These are phyloP conservation scores for Candidula unifasciata DNA, from an alignment of 2,888 invertebrate species.

Conservation along the genomic window DNA sequence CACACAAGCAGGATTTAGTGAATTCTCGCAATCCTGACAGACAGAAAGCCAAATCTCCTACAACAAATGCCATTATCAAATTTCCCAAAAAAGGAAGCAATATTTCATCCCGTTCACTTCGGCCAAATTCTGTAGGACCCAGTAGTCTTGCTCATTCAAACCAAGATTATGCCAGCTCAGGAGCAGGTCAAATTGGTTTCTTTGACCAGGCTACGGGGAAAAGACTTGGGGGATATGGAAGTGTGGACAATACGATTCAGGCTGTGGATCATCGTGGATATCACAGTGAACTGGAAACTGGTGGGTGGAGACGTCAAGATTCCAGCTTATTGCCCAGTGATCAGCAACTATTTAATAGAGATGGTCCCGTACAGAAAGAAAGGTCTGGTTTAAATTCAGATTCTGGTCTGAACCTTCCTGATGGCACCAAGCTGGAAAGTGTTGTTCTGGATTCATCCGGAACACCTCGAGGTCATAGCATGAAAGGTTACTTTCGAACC, in stretches of 20 bases:
- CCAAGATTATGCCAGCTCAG: background rate
- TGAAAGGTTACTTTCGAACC: background rate
- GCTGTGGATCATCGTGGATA: slow-evolving; percentile 20
- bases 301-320: background rate
- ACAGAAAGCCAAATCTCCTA: background rate
- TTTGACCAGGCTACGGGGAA: no score
- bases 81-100: background rate
- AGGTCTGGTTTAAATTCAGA: background rate
- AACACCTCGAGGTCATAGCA: background rate
- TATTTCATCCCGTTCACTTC: no score
- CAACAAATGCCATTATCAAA: background rate
- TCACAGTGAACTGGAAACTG: slow-evolving; percentile 1
- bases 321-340: background rate
- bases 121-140: background rate
- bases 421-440: background rate
- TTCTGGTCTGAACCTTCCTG: background rate
- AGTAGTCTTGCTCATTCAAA: background rate
- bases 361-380: background rate
- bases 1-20: background rate
- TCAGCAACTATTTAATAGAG: background rate
- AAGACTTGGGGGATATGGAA: background rate
- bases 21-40: background rate
- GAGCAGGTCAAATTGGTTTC: background rate
- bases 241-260: background rate
- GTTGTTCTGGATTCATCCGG: background rate